Conservation (phyloP, 2,113 vertebrate species). For the Progne subis region DNA sequence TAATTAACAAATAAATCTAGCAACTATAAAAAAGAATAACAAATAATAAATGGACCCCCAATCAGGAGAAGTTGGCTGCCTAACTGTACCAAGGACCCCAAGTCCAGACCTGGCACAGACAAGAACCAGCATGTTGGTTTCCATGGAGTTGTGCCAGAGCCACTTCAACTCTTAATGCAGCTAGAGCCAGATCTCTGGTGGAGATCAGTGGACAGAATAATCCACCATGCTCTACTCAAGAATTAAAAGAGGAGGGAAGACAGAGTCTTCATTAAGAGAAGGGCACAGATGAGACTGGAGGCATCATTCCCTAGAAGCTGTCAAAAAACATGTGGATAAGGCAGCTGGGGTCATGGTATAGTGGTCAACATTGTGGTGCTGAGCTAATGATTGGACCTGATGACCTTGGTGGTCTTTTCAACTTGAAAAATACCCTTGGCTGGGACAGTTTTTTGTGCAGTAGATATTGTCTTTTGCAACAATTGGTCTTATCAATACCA, state of each 20-base stretch:
- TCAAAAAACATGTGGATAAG: background rate
- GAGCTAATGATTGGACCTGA: background rate
- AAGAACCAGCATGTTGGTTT: background rate
- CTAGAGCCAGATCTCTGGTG: background rate
- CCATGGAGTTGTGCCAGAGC: background rate
- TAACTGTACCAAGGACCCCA: background rate
- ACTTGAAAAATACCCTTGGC: background rate
- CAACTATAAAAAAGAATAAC: background rate
- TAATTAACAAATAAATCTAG: constrained; percentile 60
- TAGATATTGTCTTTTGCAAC: background rate
- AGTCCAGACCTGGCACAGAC: background rate
- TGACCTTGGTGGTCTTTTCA: background rate
- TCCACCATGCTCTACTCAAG: accelerated
- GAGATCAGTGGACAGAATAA: background rate
- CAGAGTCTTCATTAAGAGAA: background rate
- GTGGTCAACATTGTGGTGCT: background rate
- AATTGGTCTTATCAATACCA: background rate
- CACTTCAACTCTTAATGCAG: background rate
- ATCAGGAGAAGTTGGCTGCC: background rate
- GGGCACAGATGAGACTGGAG: accelerated
- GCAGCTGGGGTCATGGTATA: background rate
- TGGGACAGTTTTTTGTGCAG: background rate
- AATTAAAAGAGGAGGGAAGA: background rate
- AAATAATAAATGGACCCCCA: background rate
- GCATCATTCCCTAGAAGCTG: background rate